Conservation (phyloP, 2,797 vertebrate genomes). For the Chelidonichthys spinosus region DNA sequence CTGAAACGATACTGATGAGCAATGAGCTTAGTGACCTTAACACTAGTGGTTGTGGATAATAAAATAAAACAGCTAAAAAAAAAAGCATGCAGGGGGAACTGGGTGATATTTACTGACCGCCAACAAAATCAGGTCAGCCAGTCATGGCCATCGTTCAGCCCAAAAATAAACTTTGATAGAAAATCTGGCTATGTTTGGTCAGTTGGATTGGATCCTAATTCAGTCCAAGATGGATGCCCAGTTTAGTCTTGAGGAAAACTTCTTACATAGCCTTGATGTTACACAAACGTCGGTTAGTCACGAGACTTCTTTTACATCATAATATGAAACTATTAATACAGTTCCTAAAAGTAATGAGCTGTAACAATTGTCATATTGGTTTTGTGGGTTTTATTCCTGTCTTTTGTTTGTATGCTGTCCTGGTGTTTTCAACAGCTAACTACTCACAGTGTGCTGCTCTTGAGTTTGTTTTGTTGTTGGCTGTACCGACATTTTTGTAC, state of each 20-base stretch:
- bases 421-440: not conserved
- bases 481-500: slow-evolving; percentile 23
- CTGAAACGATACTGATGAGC: no score
- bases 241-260: not conserved
- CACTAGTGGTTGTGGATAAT: no score
- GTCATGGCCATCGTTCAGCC: not conserved
- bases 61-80: no score
- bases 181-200: not conserved
- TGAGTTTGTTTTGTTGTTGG: slow-evolving; percentile 11
- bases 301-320: not conserved
- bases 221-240: not conserved
- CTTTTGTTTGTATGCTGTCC: not conserved
- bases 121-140: not conserved
- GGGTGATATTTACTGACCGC: not conserved
- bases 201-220: not conserved
- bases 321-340: not conserved
- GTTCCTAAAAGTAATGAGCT: not conserved
- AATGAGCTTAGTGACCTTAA: no score
- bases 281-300: not conserved
- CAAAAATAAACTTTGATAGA: not conserved
- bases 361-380: not conserved
- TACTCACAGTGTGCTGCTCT: not conserved
- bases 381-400: not conserved
- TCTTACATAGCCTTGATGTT: not conserved
- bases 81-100: not conserved